phyloP scores from a whole-genome alignment of 2,797 vertebrate species.

The Etheostoma perlongum region DNA sequence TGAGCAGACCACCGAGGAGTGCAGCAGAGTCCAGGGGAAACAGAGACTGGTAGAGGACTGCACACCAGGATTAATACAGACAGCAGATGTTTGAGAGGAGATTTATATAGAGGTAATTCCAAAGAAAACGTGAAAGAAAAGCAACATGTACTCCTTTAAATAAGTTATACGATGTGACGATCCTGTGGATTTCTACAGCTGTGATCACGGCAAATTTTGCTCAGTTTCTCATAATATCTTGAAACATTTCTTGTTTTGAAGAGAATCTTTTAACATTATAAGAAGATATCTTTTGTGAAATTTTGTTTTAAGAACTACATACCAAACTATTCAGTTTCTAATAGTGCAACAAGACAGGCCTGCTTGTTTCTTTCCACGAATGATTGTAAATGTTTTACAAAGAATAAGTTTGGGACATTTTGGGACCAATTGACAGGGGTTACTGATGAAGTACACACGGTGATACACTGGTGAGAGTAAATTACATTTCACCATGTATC shows the following conservation, averaged over 20 bases:
- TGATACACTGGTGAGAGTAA: too few species aligned
- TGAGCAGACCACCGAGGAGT: constrained; percentile 16
- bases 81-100: neutral
- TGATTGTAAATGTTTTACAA: too few species aligned
- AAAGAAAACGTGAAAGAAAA: constrained; percentile 5
- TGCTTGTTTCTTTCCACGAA: too few species aligned
- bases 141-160: neutral
- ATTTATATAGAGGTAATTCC: neutral
- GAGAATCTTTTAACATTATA: neutral
- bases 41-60: neutral
- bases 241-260: neutral
- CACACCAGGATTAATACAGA: neutral
- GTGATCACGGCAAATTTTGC: neutral
- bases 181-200: neutral
- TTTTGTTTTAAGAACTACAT: neutral
- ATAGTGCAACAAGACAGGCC: too few species aligned
- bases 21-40: constrained; percentile 28
- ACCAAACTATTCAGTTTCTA: neutral
- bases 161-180: neutral
- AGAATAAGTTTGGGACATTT: too few species aligned
- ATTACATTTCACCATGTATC: too few species aligned
- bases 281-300: neutral
- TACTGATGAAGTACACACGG: too few species aligned
- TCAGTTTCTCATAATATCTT: too few species aligned
- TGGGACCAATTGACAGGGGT: too few species aligned